Base-by-base conservation (phyloP, 2,888 invertebrate species). In the Volucella inanis region DNA sequence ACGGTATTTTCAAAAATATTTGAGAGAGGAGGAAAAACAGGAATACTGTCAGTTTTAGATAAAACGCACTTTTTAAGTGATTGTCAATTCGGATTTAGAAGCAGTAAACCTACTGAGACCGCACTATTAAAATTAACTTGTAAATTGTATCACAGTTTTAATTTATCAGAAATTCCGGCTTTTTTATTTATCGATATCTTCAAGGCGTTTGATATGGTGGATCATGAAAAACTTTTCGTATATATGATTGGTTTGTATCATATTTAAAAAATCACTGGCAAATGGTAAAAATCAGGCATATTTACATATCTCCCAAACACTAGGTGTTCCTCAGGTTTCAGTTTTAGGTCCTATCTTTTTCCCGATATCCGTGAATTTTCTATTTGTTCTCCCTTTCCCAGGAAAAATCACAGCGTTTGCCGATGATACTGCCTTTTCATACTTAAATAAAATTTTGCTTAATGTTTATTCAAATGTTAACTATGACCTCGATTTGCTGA, bases 401-500 rank as follows among this genome's bases (percentile, higher is more conserved):
- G n/a, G n/a, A n/a, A n/a, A n/a, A n/a, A n/a, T n/a, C n/a, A n/a
- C 0, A 18, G n/a, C 55, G n/a, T 38, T 39, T 39, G 4, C 55
- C 39, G 55, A 39, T 39, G 39, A n/a, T 55, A 55, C 55, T 39
- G 55, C 55, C 0, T 39, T 55, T 55, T 55, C 55, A 6, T 55
- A 54, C 2, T 54, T 31, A 31, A 54, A 31, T 12, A 31, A 8
- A 6, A 54, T 31, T n/a, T 54, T 54, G 12, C 54, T 54, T 6
- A 38, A 54, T 54, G 38, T 54, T 22, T 54, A 31, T 12, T 18
- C 12, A n/a, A 39, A 57, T 57, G 55, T 57, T 1, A 57, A 57
- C 14, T 6, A 39, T 39, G 55, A 52, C 22, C 11, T 52, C 22
- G 22, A 52, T 22, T 52, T 52, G 4, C 22, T 12, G 22, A 22